Conservation (phyloP, 2,888 invertebrate genomes). For the Agapostemon virescens region DNA sequence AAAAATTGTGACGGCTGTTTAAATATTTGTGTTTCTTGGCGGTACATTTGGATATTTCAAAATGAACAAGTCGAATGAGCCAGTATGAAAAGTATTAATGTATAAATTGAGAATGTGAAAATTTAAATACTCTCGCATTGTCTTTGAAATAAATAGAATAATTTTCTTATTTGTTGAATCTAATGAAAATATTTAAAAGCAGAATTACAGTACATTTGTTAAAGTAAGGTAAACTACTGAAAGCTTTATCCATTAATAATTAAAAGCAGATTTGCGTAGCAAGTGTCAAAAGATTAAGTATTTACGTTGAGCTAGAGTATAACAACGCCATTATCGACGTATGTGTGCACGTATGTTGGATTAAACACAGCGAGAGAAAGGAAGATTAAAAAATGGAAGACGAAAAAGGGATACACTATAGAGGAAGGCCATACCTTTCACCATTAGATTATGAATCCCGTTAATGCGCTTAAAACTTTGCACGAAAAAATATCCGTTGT, state of each 20-base stretch:
- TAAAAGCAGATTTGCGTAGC: constrained; percentile 36
- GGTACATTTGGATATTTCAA: too few relatives aligned
- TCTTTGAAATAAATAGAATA: neutral
- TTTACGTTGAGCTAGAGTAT: constrained; percentile 29
- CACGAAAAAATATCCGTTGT: constrained; percentile 35
- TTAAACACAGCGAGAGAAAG: constrained; percentile 74
- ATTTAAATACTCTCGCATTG: neutral
- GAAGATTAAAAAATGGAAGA: constrained; percentile 34
- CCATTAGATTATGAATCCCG: constrained; percentile 40
- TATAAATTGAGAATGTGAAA: neutral
- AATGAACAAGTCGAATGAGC: too few relatives aligned
- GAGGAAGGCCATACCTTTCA: constrained; percentile 40
- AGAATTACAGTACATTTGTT: constrained; percentile 4
- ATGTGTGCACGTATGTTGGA: constrained; percentile 70
- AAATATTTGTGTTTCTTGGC: too few relatives aligned
- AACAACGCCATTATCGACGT: constrained; percentile 71
- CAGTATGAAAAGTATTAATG: neutral
- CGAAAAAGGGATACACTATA: constrained; percentile 36
- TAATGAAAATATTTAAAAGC: neutral
- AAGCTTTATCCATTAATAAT: constrained; percentile 33
- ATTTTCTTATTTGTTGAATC: neutral
- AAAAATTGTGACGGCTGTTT: too few relatives aligned
- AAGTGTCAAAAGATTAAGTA: constrained; percentile 54
- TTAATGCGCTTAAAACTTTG: constrained; percentile 52
- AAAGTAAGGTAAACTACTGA: neutral